Evolutionary conservation across 2,797 vertebrate species (phyloP).

Genomic region (Argentina silus): DNA sequence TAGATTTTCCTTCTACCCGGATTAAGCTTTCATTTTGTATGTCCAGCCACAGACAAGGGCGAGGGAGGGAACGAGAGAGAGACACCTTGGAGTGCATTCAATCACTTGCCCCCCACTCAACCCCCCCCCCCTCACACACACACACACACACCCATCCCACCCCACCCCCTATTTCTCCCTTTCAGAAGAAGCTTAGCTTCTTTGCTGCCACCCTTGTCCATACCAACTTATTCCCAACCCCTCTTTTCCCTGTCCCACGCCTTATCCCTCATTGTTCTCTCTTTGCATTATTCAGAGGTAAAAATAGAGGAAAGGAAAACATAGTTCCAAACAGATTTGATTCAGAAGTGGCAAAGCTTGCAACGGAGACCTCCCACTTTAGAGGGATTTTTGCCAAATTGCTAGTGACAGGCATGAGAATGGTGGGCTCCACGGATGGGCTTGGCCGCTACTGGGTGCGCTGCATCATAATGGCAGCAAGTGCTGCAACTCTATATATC

Average conservation of each 20-base stretch:
- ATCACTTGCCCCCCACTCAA: slow-evolving; percentile 37
- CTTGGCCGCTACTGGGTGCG: slow-evolving; percentile 39
- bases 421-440: slow-evolving; percentile 35
- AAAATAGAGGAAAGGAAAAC: slow-evolving; percentile 15
- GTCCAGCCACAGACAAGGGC: slow-evolving; percentile 63
- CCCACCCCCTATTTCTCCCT: background rate
- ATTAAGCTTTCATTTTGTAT: slow-evolving; percentile 77
- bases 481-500: slow-evolving; percentile 27
- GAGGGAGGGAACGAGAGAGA: slow-evolving; percentile 44
- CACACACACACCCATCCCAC: background rate
- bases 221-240: background rate
- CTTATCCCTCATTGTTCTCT: slow-evolving; percentile 13
- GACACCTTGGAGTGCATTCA: slow-evolving; percentile 61
- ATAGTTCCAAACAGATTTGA: slow-evolving; percentile 31
- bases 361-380: slow-evolving; percentile 45
- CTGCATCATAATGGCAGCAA: slow-evolving; percentile 32
- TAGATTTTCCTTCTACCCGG: slow-evolving; percentile 78
- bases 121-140: slow-evolving; percentile 4
- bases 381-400: slow-evolving; percentile 39
- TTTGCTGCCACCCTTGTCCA: slow-evolving; percentile 32
- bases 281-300: slow-evolving; percentile 25
- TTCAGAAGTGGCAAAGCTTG: slow-evolving; percentile 34
- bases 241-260: slow-evolving; percentile 2
- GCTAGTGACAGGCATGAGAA: slow-evolving; percentile 50
- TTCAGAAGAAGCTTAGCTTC: slow-evolving; percentile 36